Base-by-base conservation (phyloP, 2,888 invertebrate species). In the Choristoneura rosaceana region DNA sequence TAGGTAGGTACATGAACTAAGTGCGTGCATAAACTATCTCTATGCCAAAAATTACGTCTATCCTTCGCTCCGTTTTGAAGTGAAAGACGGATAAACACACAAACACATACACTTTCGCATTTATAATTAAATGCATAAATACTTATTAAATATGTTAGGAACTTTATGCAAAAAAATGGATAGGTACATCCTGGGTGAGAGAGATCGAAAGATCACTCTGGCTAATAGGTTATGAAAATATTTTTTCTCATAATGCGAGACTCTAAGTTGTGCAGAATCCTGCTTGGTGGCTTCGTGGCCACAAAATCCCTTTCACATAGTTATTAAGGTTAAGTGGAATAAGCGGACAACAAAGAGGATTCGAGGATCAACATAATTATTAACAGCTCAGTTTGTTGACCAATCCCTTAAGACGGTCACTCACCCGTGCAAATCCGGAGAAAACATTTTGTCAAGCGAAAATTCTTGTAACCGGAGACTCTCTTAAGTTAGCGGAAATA, bases 311-410 rank as follows among this genome's bases (percentile, higher is more conserved):
- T 9, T 52, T 17, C 52, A 17, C 17, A n/a, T 17, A 17, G 52
- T 3, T 52, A 52, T 1, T 52, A 55, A 55, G 55, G 10, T 10
- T 25, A 55, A 55, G 25, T 10, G 25, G 55, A 25, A 55, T 55
- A 55, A 55, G 12, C 4, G 55, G 25, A 25, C 55, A 12, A 55
- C 55, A 55, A 55, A 55, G 55, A 25, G 55, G 25, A 55, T 55
- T 55, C 12, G n/a, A 55, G 55, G 55, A 55, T 55, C 55, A 55
- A 55, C 55, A 55, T 25, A 9, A 25, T 55, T 55, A 55, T 55
- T 55, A 55, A 55, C 55, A 55, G 55, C 25, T 25, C 55, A 55
- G 25, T 55, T 55, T 55, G 55, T 25, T 55, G 55, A 55, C 25
- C 55, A 25, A 25, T 25, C 9, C 55, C 55, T 55, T 55, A 55